Base-by-base conservation (phyloP, 1,140 invertebrate species). In the Caenorhabditis inopinata region DNA sequence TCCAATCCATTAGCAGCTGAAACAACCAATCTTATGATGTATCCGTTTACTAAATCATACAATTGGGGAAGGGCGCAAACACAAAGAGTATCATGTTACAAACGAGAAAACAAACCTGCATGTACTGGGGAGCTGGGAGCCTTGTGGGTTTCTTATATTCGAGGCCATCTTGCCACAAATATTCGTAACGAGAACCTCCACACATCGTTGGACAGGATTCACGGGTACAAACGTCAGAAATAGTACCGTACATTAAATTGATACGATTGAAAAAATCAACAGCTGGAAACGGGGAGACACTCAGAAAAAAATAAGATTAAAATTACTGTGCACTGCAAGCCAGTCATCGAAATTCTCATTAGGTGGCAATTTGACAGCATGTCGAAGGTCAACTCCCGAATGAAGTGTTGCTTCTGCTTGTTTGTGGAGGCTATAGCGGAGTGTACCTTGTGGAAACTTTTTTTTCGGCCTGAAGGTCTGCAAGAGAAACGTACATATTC, bases 231-330 rank as follows among this genome's bases (percentile, higher is more conserved):
- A 92, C 93, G 87, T 96, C 95, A 68, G 92, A 93, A 32, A 97
- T 92, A 14, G 94, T 95, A 9, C 95, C 95, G 86, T 91, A 91
- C 85, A 97, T 94, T 14, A 97, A 89, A 90, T 97, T 97, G 84
- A 97, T 95, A 85, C 95, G 92, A 89, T 97, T 97, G 89, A 97
- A 97, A 89, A 97, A 97, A 87, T 97, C 95, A 4, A 97, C 95
- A 85, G 96, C 94, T 96, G 89, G 82, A 89, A 89, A 86, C 78
- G 76, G 74, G 82, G 47, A 58, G 3, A 25, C 9, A 25, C 0
- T 46, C 16, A 14, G 35, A 16, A 45, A 27, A 12, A 23, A 11
- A 11, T 35, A 12, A 6, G 27, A 53, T 11, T 14, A 73, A 58
- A 82, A 86, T 87, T 90, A 95, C 94, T 95, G 91, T 97, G 95